A percentile compares a stretch with the other conserved stretches of the same genome.
These are phyloP conservation scores for Beris chalybata DNA, from an alignment of 2,888 invertebrate genomes.

Conservation along the genomic window DNA sequence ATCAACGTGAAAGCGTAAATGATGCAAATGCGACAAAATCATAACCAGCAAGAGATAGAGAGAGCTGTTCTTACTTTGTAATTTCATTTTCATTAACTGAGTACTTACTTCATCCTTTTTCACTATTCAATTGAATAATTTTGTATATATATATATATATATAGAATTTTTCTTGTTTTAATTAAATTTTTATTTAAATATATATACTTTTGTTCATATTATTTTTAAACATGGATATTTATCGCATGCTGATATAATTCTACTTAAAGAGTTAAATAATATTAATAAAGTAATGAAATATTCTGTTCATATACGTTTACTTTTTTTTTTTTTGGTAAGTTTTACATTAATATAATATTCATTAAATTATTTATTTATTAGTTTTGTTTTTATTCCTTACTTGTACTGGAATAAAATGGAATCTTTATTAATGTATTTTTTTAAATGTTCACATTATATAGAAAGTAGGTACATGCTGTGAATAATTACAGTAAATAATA, in stretches of 20 bases:
- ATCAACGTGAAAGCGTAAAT: slow-evolving; percentile 21
- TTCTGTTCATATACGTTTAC: not conserved
- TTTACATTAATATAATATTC: slow-evolving; percentile 9
- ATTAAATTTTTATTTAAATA: slow-evolving; percentile 12
- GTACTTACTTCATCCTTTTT: not conserved
- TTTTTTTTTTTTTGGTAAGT: slow-evolving; percentile 12
- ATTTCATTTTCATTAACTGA: slow-evolving; percentile 9
- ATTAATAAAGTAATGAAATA: slow-evolving; percentile 12
- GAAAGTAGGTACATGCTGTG: too few species aligned
- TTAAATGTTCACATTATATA: slow-evolving; percentile 4
- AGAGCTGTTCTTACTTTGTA: slow-evolving; percentile 1
- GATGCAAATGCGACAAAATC: slow-evolving; percentile 13
- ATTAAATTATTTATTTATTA: not conserved
- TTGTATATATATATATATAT: slow-evolving; percentile 6
- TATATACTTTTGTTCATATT: slow-evolving; percentile 11
- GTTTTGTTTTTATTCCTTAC: too few species aligned
- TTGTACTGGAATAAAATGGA: slow-evolving; percentile 17
- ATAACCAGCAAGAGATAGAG: slow-evolving; percentile 12
- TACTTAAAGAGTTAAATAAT: slow-evolving; percentile 15
- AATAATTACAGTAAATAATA: not conserved
- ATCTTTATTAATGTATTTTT: slow-evolving; percentile 19
- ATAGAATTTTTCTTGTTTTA: not conserved
- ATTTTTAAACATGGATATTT: not conserved
- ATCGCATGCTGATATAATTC: slow-evolving; percentile 11
- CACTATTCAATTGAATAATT: slow-evolving; percentile 19